Conservation (phyloP, 2,113 vertebrate genomes). For the Cercopithecus mona region DNA sequence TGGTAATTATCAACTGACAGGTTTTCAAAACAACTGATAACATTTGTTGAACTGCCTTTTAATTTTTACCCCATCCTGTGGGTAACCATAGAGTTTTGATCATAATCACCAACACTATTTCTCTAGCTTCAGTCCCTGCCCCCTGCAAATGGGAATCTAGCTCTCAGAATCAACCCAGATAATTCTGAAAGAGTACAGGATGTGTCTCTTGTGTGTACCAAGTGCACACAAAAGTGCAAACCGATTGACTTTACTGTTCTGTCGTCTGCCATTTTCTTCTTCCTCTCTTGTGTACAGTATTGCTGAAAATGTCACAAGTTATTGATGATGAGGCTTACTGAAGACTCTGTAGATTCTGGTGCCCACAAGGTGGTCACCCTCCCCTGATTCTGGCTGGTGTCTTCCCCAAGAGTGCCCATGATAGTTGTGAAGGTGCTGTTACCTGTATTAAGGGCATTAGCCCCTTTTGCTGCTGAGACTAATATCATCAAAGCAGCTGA, state of each 20-base stretch:
- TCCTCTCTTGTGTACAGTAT: neutral
- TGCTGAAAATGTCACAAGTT: neutral
- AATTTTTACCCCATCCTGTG: neutral
- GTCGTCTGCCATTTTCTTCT: neutral
- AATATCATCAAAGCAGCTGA: constrained; percentile 1
- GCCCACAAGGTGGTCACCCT: neutral
- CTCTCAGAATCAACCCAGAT: neutral
- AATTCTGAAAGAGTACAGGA: neutral
- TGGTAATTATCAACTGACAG: constrained; percentile 75
- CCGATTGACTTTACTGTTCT: neutral
- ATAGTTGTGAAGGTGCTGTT: neutral
- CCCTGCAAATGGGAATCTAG: neutral
- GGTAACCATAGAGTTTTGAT: neutral
- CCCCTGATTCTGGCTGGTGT: neutral
- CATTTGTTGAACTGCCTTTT: constrained; percentile 54
- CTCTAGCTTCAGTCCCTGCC: neutral
- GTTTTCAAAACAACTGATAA: constrained; percentile 69
- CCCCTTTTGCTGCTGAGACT: neutral
- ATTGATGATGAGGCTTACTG: neutral
- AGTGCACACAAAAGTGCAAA: neutral
- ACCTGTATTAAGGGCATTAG: neutral
- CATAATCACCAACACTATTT: neutral
- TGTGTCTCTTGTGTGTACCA: neutral
- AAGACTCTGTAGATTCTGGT: neutral
- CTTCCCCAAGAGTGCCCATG: neutral